These are phyloP conservation scores for Petrocephalus sullivani DNA, from an alignment of 2,797 vertebrate genomes.

Conservation along the genomic window DNA sequence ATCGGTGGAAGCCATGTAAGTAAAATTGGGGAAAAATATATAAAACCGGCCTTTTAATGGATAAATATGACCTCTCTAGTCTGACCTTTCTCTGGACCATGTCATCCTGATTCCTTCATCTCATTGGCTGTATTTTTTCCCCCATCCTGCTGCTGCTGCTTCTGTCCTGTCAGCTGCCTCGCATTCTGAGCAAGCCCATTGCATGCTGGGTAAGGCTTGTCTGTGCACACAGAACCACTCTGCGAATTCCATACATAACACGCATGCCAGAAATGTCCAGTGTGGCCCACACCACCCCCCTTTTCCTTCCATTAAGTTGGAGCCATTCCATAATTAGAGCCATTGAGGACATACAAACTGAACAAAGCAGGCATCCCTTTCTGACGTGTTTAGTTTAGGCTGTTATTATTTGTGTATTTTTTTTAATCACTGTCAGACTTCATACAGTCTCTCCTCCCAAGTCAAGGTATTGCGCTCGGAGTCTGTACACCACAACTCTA, in stretches of 20 bases:
- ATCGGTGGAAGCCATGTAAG: background rate
- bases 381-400: background rate
- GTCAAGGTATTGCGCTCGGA: background rate
- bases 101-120: conserved; percentile 25
- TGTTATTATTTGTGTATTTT: background rate
- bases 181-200: background rate
- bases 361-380: background rate
- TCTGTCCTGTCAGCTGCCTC: conserved; percentile 11
- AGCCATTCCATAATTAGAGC: background rate
- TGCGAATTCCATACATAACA: background rate
- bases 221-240: background rate
- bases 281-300: background rate
- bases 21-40: background rate
- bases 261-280: background rate
- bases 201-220: background rate
- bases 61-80: conserved; percentile 1
- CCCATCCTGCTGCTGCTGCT: background rate
- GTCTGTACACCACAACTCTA: background rate
- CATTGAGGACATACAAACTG: background rate
- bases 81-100: conserved; percentile 39
- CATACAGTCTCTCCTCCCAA: background rate
- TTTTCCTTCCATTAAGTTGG: background rate
- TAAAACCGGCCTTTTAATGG: background rate
- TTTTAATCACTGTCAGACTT: background rate
- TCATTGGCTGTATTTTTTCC: conserved; percentile 26